These are phyloP conservation scores for Meandrina meandrites DNA, from an alignment of 92 coral and sea anemone genomes.

Conservation along the genomic window DNA sequence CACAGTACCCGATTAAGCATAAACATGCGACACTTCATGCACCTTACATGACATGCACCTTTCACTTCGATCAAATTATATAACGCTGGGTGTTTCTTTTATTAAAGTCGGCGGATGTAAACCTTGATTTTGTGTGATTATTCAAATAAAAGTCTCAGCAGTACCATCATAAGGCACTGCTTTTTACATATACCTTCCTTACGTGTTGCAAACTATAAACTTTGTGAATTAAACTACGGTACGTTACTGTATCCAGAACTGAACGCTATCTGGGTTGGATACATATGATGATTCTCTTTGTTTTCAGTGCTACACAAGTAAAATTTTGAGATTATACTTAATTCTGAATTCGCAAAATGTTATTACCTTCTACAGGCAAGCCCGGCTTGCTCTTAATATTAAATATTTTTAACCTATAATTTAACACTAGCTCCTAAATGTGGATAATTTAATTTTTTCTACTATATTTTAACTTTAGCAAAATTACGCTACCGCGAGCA, in stretches of 20 bases:
- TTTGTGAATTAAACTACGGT: too few relatives aligned
- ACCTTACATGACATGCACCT: not conserved
- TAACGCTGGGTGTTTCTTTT: too few relatives aligned
- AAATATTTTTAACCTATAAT: not conserved
- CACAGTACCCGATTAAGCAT: not conserved
- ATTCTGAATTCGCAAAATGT: not conserved
- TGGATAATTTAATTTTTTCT: not conserved
- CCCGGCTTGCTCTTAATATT: not conserved
- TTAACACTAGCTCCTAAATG: not conserved
- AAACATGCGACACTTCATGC: not conserved
- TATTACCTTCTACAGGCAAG: not conserved
- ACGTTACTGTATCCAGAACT: too few relatives aligned
- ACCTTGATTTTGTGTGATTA: not conserved
- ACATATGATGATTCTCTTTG: too few relatives aligned
- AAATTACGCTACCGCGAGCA: not conserved
- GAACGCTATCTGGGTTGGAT: too few relatives aligned
- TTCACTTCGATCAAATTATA: too few relatives aligned
- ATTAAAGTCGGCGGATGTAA: too few relatives aligned
- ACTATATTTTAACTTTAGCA: not conserved
- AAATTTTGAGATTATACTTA: not conserved
- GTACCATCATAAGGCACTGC: not conserved
- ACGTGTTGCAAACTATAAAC: too few relatives aligned
- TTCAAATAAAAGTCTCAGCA: not conserved
- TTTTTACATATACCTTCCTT: too few relatives aligned
- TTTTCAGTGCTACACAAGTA: not conserved